Percentiles rank a stretch among this genome's conserved stretches.
Evolutionary conservation across 2,888 invertebrate species (phyloP).

Genomic region (Cosmia pyralina): DNA sequence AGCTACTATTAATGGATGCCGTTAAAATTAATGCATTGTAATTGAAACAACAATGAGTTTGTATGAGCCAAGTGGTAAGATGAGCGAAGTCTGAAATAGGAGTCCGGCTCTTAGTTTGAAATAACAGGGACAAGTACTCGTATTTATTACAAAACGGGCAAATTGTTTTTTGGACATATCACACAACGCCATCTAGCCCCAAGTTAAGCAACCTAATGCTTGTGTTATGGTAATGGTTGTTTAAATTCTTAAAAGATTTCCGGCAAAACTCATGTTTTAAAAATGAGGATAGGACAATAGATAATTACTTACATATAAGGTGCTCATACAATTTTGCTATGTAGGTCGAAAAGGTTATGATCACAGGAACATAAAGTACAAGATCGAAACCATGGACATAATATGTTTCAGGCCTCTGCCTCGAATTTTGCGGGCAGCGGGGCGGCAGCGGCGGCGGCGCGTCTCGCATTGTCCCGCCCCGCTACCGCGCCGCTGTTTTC

Average conservation of each 20-base stretch:
- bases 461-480: too few relatives aligned
- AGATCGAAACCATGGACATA: background rate
- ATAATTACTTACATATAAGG: background rate
- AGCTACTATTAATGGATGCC: slow-evolving; percentile 58
- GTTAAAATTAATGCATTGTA: slow-evolving; percentile 50
- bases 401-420: too few relatives aligned
- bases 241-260: background rate
- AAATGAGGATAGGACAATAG: background rate
- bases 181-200: too few relatives aligned
- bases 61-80: slow-evolving; percentile 11
- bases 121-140: background rate
- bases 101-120: background rate
- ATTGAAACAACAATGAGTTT: slow-evolving; percentile 47
- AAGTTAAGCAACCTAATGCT: too few relatives aligned
- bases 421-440: too few relatives aligned
- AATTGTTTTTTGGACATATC: too few relatives aligned
- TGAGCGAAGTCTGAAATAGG: slow-evolving; percentile 7
- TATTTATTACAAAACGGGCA: background rate
- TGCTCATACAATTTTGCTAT: background rate
- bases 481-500: too few relatives aligned
- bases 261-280: background rate
- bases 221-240: too few relatives aligned
- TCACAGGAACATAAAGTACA: background rate
- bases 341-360: background rate
- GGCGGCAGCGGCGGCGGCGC: too few relatives aligned